A percentile compares a stretch with the other conserved stretches of the same genome.
Evolutionary conservation across 2,888 invertebrate genomes (phyloP).

Genomic region (Phaedon cochleariae): DNA sequence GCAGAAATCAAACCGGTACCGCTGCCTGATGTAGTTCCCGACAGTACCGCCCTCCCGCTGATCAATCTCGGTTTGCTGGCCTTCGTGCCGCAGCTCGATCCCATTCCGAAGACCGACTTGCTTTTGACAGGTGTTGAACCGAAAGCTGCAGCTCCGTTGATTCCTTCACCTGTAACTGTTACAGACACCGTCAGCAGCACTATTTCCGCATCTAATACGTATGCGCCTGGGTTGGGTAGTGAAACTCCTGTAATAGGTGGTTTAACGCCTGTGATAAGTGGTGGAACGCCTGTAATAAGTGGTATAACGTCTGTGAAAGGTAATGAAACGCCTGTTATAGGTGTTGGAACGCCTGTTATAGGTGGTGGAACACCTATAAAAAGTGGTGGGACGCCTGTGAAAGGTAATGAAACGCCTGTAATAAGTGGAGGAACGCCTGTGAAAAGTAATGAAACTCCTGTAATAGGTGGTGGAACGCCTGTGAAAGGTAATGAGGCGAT

Average conservation of each 20-base stretch:
- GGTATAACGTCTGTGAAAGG: not conserved
- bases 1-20: conserved; percentile 41
- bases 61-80: conserved; percentile 39
- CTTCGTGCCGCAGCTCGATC: not conserved
- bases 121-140: not conserved
- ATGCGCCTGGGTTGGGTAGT: not conserved
- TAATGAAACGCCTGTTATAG: not conserved
- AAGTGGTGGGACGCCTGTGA: not conserved
- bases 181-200: not conserved
- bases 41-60: conserved; percentile 33
- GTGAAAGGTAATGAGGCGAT: not conserved
- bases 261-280: not conserved
- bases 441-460: not conserved
- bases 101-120: no score
- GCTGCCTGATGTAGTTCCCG: conserved; percentile 42
- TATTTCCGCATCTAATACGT: not conserved
- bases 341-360: no score
- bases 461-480: not conserved
- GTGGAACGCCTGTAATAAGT: not conserved
- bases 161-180: not conserved
- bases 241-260: not conserved
- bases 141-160: not conserved
- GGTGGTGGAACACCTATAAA: no score
- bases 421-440: not conserved
- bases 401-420: not conserved